Evolutionary conservation across 1,140 invertebrate species (phyloP), one percentile per base, ranked within the genome.

Genomic region (Calephelis virginiensis): DNA sequence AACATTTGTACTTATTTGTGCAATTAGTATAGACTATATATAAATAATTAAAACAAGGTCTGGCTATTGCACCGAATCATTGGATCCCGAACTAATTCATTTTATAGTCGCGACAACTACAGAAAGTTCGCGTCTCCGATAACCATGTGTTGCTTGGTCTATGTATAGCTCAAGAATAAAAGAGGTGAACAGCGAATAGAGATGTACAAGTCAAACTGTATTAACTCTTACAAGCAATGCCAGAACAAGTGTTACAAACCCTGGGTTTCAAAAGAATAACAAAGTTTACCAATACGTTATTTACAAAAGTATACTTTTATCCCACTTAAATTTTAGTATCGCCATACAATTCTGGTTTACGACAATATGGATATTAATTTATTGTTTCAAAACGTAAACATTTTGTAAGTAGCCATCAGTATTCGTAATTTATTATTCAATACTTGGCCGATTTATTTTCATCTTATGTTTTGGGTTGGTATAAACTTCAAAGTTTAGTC

Each of bases 281-380:
- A 53, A 53, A 5, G 14, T 53, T 17, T 13, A 0, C 49, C 49
- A 28, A 7, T 28, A 53, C 17, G 14, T 53, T 28, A 53, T 17
- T 17, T 17, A 17, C 49, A 17, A 53, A 53, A 53, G 49, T 53
- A 53, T 53, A 53, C 49, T 53, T 53, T 53, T 53, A 53, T 53
- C 14, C 14, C 49, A 53, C 49, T 53, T 53, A 53, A 53, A 53
- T 53, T 53, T 53, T 53, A 53, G 14, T 53, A 63, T 49, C 62
- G 46, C 37, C 62, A 12, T 49, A 63, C 50, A 63, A 63, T 46
- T 63, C 46, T 48, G 14, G 17, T 50, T 63, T 63, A 63, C 47
- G 62, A 63, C 62, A 63, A n/a, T 63, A 48, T 63, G 49, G 62
- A 63, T 63, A 63, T 64, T 64, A 64, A 64, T 64, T 64, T 64